Conservation (phyloP, 2,113 vertebrate species). For the Hypomesus transpacificus region DNA sequence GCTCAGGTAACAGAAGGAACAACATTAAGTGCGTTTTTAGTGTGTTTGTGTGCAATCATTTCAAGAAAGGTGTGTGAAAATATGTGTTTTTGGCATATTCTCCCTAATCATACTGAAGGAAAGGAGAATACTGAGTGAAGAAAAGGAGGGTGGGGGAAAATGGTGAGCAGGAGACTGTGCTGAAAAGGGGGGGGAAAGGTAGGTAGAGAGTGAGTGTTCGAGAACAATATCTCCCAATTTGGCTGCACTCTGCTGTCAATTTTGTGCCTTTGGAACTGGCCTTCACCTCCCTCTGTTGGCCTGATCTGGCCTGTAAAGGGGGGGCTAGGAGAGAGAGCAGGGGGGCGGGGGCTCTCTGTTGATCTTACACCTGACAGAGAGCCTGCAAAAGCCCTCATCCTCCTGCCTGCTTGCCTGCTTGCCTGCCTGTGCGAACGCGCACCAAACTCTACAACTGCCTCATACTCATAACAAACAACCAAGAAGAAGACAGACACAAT, state of each 20-base stretch:
- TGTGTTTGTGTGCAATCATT: slow-evolving; percentile 24
- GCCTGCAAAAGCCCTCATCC: slow-evolving; percentile 39
- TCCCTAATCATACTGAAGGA: slow-evolving; percentile 33
- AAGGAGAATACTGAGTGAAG: neutral
- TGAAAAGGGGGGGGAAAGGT: neutral
- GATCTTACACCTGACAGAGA: slow-evolving; percentile 45
- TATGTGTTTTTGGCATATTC: slow-evolving; percentile 37
- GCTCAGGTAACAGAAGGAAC: slow-evolving; percentile 5
- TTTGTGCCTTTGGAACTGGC: slow-evolving; percentile 35
- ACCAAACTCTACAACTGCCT: slow-evolving; percentile 26
- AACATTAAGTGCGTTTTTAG: slow-evolving; percentile 6
- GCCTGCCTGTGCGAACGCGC: too few species aligned
- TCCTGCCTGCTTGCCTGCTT: slow-evolving; percentile 40
- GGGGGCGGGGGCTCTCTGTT: neutral
- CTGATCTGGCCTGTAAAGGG: slow-evolving; percentile 29
- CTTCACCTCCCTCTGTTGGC: slow-evolving; percentile 42
- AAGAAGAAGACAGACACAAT: slow-evolving; percentile 62
- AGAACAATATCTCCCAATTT: slow-evolving; percentile 31
- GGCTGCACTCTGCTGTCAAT: slow-evolving; percentile 35
- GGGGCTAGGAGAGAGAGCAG: slow-evolving; percentile 13
- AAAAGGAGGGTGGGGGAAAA: neutral
- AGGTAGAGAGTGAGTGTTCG: slow-evolving; percentile 6
- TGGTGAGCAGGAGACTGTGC: neutral
- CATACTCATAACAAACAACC: slow-evolving; percentile 50
- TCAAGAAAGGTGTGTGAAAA: slow-evolving; percentile 27